Base-by-base conservation (phyloP, 2,797 vertebrate species). In the Avahi laniger region DNA sequence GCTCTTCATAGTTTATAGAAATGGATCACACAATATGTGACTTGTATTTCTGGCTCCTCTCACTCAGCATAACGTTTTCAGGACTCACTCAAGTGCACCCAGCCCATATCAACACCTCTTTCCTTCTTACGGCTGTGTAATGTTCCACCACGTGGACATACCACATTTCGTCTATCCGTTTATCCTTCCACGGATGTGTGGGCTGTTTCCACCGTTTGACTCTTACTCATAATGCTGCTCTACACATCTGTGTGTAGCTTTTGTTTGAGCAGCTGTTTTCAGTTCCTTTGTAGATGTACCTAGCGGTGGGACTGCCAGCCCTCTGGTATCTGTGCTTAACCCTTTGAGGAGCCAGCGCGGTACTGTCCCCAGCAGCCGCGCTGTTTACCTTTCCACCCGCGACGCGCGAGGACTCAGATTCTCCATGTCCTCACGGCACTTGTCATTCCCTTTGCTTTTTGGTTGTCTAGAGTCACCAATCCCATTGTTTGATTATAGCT, bases 391-490 rank as follows among this genome's bases (percentile, higher is more conserved):
- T 13, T 9, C 54, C 17, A 9, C 48, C 35, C 4, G 11, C 50
- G 6, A 10, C 4, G 14, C 2, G 0, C 2, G 4, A 15, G 43
- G 33, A 22, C 2, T 20, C 59, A 0, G 4, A 0, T 18, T 61
- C 15, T 46, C 20, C 14, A 11, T 1, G 0, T 24, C 20, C 12
- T 30, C 26, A 14, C 22, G 7, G 7, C 20, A 50, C 26, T 52
- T 20, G 24, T 30, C 61, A 28, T 59, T 28, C 24, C 57, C 57
- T 59, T 59, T 59, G 24, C 4, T 4, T 28, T 59, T 28, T 12
- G 57, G 24, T 59, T 28, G 26, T 59, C 26, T 59, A 12, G 57
- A 11, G 57, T 28, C 26, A 28, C 24, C 57, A 12, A 59, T 87
- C 15, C 52, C 41, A 26, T 50, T 12, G n/a, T 78, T 72, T 43